Base-by-base conservation (phyloP, 2,113 vertebrate species). In the Ancistrus triradiatus region DNA sequence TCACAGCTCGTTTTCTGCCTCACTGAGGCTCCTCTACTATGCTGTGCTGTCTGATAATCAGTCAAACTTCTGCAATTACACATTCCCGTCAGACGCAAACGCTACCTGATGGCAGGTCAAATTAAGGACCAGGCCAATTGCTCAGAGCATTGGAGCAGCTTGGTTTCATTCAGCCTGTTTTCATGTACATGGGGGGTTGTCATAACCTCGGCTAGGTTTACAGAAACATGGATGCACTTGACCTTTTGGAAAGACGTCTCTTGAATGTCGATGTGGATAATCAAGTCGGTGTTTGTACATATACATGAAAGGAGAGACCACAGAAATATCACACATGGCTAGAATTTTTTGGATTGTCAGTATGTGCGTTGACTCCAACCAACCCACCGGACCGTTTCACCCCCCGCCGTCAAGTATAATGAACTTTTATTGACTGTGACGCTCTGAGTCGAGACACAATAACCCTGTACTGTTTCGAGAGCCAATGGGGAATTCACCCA, bases 1-100 rank as follows among this genome's bases (percentile, higher is more conserved):
- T 70, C 68, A 59, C 50, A 33, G 71, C 77, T 67, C 17, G 59
- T 82, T 81, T 78, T 78, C 81, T 65, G 74, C 75, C 66, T 74
- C 28, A 74, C 53, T 37, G 68, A 72, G 74, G 44, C 55, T 42
- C 9, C 40, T 53, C 13, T 22, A 27, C 40, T 31, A 24, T 14
- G 17, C 22, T 51, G 33, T 28, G 15, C 24, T 52, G 48, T 31
- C 49, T 19, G 66, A 77, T 69, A 79, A 69, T 56, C 61, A 73
- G 49, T 33, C 66, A 66, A 56, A 76, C 69, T 72, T 15, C 64
- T 42, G 67, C 58, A 79, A 83, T 74, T 35, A 73, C 70, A 74
- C 59, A 63, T 50, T 71, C 72, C 70, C 66, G 37, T 43, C 38
- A 38, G 66, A 77, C 33, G 21, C 66, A 56, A 78, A 58, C 2